These are phyloP conservation scores for Bambusicola thoracicus DNA, from an alignment of 2,113 vertebrate genomes.

Conservation along the genomic window DNA sequence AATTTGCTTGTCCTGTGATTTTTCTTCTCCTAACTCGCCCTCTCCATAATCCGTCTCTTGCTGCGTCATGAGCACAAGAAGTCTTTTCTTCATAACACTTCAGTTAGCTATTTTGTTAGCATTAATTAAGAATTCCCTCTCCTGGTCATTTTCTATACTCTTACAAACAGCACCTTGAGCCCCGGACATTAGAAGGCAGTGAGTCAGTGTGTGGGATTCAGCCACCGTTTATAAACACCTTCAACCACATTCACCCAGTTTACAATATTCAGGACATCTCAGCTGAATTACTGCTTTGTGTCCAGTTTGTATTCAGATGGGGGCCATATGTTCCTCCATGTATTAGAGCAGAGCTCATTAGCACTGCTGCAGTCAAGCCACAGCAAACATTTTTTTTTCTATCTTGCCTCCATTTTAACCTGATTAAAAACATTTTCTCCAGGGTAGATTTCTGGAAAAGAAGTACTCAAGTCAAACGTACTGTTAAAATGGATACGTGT, in stretches of 20 bases:
- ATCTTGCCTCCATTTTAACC: constrained; percentile 70
- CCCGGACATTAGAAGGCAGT: constrained; percentile 60
- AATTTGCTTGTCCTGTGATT: constrained; percentile 82
- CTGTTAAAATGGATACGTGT: background rate
- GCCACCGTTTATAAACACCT: constrained; percentile 79
- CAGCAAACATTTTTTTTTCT: constrained; percentile 61
- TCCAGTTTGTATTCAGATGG: constrained; percentile 80
- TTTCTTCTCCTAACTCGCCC: constrained; percentile 79
- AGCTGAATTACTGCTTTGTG: constrained; percentile 76
- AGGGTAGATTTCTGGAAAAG: constrained; percentile 49
- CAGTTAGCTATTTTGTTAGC: constrained; percentile 79
- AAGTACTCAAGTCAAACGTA: constrained; percentile 1
- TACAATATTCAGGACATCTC: constrained; percentile 77
- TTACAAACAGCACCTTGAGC: constrained; percentile 76
- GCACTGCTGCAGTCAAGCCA: constrained; percentile 69
- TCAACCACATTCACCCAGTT: constrained; percentile 75
- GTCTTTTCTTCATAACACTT: constrained; percentile 80
- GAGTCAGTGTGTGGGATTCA: constrained; percentile 72
- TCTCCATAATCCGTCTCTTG: constrained; percentile 79
- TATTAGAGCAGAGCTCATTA: constrained; percentile 73
- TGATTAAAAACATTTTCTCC: constrained; percentile 75
- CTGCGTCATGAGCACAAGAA: constrained; percentile 81
- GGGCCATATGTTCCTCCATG: constrained; percentile 77
- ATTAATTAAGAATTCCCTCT: constrained; percentile 83
- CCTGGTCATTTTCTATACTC: constrained; percentile 72